These are phyloP conservation scores for Reticulitermes speratus DNA, from an alignment of 1,140 invertebrate genomes.

Conservation along the genomic window DNA sequence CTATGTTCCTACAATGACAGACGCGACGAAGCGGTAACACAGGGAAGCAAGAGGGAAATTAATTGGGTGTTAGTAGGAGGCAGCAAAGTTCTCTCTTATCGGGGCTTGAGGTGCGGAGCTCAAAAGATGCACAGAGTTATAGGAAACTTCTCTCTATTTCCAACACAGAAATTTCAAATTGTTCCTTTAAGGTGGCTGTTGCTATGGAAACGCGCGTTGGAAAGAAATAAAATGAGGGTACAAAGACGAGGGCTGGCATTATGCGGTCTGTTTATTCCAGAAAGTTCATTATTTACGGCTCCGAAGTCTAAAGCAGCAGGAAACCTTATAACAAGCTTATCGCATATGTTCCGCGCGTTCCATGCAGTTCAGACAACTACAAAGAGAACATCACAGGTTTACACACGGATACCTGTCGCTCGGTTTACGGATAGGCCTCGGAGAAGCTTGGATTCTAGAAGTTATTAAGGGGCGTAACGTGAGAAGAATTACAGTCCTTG, in stretches of 20 bases:
- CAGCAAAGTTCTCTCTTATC: slow-evolving; percentile 14
- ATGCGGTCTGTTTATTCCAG: too few relatives aligned
- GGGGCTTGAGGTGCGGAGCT: background rate
- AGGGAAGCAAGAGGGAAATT: background rate
- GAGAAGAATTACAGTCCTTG: too few relatives aligned
- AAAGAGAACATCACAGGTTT: too few relatives aligned
- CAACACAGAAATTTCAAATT: background rate
- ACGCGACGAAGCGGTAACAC: background rate
- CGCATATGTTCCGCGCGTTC: too few relatives aligned
- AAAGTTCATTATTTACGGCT: too few relatives aligned
- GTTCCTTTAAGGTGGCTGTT: slow-evolving; percentile 1
- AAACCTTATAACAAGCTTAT: too few relatives aligned
- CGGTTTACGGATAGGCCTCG: too few relatives aligned
- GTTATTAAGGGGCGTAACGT: too few relatives aligned
- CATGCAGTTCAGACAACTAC: too few relatives aligned
- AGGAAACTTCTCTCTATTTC: background rate
- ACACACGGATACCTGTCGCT: too few relatives aligned
- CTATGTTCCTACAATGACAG: background rate
- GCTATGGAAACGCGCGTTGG: background rate
- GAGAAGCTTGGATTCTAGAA: too few relatives aligned
- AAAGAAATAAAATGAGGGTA: slow-evolving; percentile 15
- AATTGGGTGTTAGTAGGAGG: slow-evolving; percentile 3
- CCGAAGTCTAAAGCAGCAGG: too few relatives aligned
- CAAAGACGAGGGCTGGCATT: background rate
- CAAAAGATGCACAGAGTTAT: background rate